These are phyloP conservation scores for Epicauta chinensis DNA, from an alignment of 1,140 invertebrate species.

Conservation along the genomic window DNA sequence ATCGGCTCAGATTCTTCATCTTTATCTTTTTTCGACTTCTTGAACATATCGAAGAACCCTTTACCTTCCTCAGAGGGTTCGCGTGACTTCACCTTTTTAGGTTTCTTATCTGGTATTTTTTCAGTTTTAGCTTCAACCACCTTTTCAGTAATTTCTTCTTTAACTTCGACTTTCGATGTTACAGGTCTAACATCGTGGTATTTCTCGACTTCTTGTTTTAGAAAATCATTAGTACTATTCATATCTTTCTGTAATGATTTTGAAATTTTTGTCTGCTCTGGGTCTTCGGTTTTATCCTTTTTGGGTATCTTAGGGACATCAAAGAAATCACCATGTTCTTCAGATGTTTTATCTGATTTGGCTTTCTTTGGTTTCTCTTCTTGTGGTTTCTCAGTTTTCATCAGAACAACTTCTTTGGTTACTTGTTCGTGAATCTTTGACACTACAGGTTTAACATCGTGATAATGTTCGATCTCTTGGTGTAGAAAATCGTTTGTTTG, in stretches of 20 bases:
- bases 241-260: slow-evolving; percentile 10
- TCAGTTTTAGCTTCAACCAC: slow-evolving; percentile 1
- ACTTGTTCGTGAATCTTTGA: slow-evolving; percentile 1
- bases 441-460: slow-evolving; percentile 8
- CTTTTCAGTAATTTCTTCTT: slow-evolving; percentile 1
- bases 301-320: slow-evolving; percentile 13
- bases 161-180: not conserved
- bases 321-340: slow-evolving; percentile 4
- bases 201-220: slow-evolving; percentile 14
- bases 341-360: not conserved
- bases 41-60: slow-evolving; percentile 21
- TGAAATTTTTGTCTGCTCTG: slow-evolving; percentile 4
- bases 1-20: slow-evolving; percentile 15
- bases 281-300: slow-evolving; percentile 5
- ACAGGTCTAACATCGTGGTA: slow-evolving; percentile 8
- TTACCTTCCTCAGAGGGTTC: slow-evolving; percentile 1
- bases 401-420: too few relatives aligned
- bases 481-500: slow-evolving; percentile 9
- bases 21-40: slow-evolving; percentile 25
- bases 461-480: slow-evolving; percentile 13
- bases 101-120: not conserved
- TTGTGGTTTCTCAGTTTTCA: not conserved
- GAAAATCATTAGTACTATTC: slow-evolving; percentile 3
- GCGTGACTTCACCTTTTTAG: not conserved
- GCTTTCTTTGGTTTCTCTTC: not conserved